Conservation (phyloP, 2,113 vertebrate species). For the Odontesthes bonariensis region DNA sequence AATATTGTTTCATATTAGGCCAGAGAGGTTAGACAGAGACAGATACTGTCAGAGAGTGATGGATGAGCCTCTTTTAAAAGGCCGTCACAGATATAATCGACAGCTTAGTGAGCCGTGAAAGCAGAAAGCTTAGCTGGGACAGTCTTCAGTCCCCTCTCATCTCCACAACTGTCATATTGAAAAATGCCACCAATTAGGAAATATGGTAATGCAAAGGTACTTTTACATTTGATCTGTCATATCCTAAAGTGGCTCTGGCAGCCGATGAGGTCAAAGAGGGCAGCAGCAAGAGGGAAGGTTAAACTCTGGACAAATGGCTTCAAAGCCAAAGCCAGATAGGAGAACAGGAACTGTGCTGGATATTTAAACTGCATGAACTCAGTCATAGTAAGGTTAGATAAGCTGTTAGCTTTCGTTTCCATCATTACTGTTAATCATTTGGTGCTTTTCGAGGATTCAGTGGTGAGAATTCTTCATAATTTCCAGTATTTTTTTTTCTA, state of each 20-base stretch:
- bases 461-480: neutral
- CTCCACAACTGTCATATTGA: slow-evolving; percentile 61
- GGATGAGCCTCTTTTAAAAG: slow-evolving; percentile 71
- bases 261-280: slow-evolving; percentile 37
- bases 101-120: slow-evolving; percentile 53
- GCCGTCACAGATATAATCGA: slow-evolving; percentile 67
- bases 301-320: slow-evolving; percentile 34
- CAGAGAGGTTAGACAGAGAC: slow-evolving; percentile 67
- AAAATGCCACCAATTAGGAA: slow-evolving; percentile 64
- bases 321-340: neutral
- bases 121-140: slow-evolving; percentile 40
- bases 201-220: slow-evolving; percentile 56
- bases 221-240: slow-evolving; percentile 40
- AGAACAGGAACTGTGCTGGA: neutral
- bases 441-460: neutral
- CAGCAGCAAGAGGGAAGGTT: slow-evolving; percentile 29
- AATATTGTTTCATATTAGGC: slow-evolving; percentile 72
- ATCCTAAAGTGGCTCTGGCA: slow-evolving; percentile 25
- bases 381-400: slow-evolving; percentile 16
- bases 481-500: neutral
- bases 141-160: slow-evolving; percentile 47
- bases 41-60: slow-evolving; percentile 71
- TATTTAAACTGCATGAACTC: slow-evolving; percentile 22
- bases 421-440: slow-evolving; percentile 4
- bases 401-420: slow-evolving; percentile 11